Evolutionary conservation across 30 jellyfish, hydroid and myxozoan species (phyloP), one percentile per base, ranked within the genome.

Genomic region (Aurelia coerulea): DNA sequence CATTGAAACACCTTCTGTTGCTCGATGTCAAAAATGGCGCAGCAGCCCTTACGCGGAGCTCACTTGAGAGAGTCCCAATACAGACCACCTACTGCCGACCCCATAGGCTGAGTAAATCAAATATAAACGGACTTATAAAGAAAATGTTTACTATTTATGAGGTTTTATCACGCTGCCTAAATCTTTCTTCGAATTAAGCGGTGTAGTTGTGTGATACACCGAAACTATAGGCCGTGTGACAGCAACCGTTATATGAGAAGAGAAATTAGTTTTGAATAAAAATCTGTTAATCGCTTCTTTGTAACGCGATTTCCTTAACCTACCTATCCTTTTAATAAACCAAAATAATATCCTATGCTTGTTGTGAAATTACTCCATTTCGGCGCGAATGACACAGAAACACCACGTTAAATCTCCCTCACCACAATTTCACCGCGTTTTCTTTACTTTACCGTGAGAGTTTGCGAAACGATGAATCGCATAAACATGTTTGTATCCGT

Each of bases 251-350:
- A 23, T 65, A 23, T 46, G 41, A 23, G 42, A 54, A 65, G 42
- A 65, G 42, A 70, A 70, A 70, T 70, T 70, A 70, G 65, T 32
- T 14, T 39, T 32, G 63, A 70, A 12, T 9, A 23, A 16, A 39
- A 35, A n/a, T 12, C 12, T 15, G 32, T 76, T 76, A 76, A 76
- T 76, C 86, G 39, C 74, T 54, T 54, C 86, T 52, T 76, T 76
- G 74, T 76, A 52, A 62, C 46, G 29, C 52, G 74, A 76, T 76
- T 76, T 76, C 86, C 86, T 52, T 56, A 53, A 32, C 42, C 75
- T 18, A 56, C 31, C 70, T 13, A 16, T 76, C 74, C 74, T 76
- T 76, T 73, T 50, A 10, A 51, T 35, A 5, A 41, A 42, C 23
- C 31, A 73, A 73, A 73, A 73, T 14, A 73, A 11, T 66, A 51